A percentile compares a stretch with the other conserved stretches of the same genome.
These are phyloP conservation scores for Pecten maximus DNA, from an alignment of 2,888 invertebrate genomes.

Conservation along the genomic window DNA sequence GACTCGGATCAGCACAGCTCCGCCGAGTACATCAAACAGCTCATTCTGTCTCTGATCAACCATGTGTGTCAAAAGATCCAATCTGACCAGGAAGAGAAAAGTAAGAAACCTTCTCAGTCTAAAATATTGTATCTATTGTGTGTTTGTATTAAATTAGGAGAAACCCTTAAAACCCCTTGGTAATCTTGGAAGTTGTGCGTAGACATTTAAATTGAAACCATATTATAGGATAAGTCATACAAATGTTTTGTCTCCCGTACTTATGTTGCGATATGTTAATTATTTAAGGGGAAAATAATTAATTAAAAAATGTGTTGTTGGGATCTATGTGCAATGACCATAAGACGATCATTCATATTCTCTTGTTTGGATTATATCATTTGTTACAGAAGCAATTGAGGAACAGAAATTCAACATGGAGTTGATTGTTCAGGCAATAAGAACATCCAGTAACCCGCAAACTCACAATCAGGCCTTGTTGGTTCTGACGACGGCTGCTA, in stretches of 20 bases:
- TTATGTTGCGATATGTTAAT: no score
- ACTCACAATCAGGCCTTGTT: conserved; percentile 96
- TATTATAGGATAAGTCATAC: no score
- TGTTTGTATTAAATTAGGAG: no score
- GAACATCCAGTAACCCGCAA: conserved; percentile 95
- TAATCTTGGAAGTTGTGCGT: no score
- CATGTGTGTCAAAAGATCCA: conserved; percentile 67
- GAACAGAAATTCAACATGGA: conserved; percentile 85
- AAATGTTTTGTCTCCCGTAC: no score
- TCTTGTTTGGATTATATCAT: neutral
- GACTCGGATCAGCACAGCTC: conserved; percentile 86
- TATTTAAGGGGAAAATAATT: neutral
- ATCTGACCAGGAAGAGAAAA: neutral
- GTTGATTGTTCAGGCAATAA: conserved; percentile 92
- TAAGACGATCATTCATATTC: neutral
- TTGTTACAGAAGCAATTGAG: conserved; percentile 43
- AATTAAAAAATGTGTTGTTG: neutral
- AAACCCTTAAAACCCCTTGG: no score
- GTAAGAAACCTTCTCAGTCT: neutral
- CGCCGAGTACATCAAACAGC: conserved; percentile 92
- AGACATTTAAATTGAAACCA: no score
- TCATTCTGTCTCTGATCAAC: conserved; percentile 86
- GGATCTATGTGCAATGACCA: neutral
- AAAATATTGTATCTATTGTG: neutral
- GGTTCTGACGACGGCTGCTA: conserved; percentile 90